These are phyloP conservation scores for Noctua janthe DNA, from an alignment of 2,888 invertebrate genomes.

Conservation along the genomic window DNA sequence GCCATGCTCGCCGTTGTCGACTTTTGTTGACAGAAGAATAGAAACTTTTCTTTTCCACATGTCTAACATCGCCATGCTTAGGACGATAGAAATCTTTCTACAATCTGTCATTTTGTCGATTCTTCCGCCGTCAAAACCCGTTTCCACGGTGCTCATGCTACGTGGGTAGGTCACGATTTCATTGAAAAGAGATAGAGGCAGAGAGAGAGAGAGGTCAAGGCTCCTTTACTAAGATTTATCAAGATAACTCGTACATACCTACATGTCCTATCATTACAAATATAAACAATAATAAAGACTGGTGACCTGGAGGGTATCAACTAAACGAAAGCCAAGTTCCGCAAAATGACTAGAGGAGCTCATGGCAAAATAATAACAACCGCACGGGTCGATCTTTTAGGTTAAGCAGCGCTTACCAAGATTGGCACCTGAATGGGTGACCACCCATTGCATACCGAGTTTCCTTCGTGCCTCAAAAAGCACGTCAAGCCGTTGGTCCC, in stretches of 20 bases:
- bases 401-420: background rate
- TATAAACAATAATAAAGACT: background rate
- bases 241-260: background rate
- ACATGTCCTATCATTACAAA: background rate
- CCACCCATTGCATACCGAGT: background rate
- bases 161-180: background rate
- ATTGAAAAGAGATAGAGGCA: background rate
- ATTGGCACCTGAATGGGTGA: background rate
- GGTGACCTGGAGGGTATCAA: background rate
- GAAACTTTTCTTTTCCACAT: too few species aligned
- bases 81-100: too few species aligned
- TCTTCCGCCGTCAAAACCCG: too few species aligned
- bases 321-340: background rate
- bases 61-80: too few species aligned
- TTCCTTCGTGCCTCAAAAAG: background rate
- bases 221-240: background rate
- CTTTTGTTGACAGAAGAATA: too few species aligned
- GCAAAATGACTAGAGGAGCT: too few species aligned
- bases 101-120: too few species aligned
- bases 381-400: too few species aligned
- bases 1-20: too few species aligned
- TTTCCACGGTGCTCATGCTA: too few species aligned
- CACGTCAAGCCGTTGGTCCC: background rate
- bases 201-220: background rate
- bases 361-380: too few species aligned